phyloP scores from a whole-genome alignment of 53 echinoderm and acorn worm genomes.

The Pentamera pediparva region DNA sequence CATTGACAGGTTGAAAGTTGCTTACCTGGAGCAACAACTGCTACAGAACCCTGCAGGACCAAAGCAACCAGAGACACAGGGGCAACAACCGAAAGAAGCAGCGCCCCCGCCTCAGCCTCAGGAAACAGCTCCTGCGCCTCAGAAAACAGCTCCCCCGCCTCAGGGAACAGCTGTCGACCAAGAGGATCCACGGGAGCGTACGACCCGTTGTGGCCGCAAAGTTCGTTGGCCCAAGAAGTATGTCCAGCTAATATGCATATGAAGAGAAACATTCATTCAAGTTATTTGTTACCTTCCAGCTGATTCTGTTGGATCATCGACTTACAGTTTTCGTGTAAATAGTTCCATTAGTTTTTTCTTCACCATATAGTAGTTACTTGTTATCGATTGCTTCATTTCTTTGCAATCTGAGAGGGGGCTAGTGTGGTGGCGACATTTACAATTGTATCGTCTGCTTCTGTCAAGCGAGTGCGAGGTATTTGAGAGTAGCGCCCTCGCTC shows the following conservation, averaged over 20 bases:
- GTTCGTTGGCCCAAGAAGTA: background rate
- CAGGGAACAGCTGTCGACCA: background rate
- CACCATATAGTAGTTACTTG: too few species aligned
- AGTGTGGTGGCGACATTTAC: background rate
- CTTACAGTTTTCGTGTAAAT: background rate
- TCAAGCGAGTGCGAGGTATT: too few species aligned
- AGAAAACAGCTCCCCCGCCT: background rate
- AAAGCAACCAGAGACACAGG: background rate
- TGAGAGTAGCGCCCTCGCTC: too few species aligned
- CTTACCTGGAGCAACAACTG: constrained; percentile 19
- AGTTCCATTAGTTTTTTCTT: background rate
- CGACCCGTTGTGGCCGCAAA: background rate
- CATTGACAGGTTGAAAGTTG: constrained; percentile 28
- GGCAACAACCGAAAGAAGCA: too few species aligned
- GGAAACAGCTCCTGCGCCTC: too few species aligned
- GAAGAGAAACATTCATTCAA: background rate
- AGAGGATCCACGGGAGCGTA: background rate
- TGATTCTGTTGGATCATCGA: background rate
- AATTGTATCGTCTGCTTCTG: too few species aligned
- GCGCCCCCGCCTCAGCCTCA: too few species aligned
- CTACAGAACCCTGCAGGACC: background rate
- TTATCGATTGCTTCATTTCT: background rate
- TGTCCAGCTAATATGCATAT: background rate
- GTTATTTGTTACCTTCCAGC: background rate
- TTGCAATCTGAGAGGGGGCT: background rate